A percentile compares a stretch with the other conserved stretches of the same genome.
Evolutionary conservation across 1,140 invertebrate species (phyloP).

Genomic region (Danaus melanippus): DNA sequence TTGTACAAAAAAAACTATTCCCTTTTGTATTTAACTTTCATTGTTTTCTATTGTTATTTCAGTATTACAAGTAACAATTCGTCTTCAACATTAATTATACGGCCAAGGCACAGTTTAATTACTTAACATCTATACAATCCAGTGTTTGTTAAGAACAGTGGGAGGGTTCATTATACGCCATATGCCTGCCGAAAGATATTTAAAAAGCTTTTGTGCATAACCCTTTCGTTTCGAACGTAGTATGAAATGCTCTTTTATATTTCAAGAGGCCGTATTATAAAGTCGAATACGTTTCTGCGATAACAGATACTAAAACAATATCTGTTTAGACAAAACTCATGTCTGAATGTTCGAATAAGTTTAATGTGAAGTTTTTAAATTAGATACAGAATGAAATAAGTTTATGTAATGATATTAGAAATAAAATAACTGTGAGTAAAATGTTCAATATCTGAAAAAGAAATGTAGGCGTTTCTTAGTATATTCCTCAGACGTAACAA

Average conservation of each 20-base stretch:
- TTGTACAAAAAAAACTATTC: too few relatives aligned
- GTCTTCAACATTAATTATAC: conserved; percentile 2
- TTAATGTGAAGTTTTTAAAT: conserved; percentile 31
- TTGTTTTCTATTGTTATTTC: conserved; percentile 38
- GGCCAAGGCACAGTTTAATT: conserved; percentile 26
- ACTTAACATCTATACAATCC: conserved; percentile 28
- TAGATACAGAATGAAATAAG: too few relatives aligned
- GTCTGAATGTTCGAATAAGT: conserved; percentile 21
- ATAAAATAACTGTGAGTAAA: too few relatives aligned
- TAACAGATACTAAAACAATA: conserved; percentile 58
- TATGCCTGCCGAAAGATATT: conserved; percentile 61
- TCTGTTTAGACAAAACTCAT: conserved; percentile 53
- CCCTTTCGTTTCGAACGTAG: conserved; percentile 48
- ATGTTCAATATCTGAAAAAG: too few relatives aligned
- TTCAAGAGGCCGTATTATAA: conserved; percentile 53
- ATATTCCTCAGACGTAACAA: too few relatives aligned
- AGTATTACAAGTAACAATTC: conserved; percentile 21
- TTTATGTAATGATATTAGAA: too few relatives aligned
- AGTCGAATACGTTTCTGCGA: conserved; percentile 44
- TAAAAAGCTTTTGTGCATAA: conserved; percentile 64
- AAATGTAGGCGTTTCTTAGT: too few relatives aligned
- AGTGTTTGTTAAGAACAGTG: conserved; percentile 44
- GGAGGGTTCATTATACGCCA: conserved; percentile 42
- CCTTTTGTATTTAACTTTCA: background rate
- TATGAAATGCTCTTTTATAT: conserved; percentile 65